A percentile compares a stretch with the other conserved stretches of the same genome.
These are phyloP conservation scores for Mionectes olivaceus DNA, from an alignment of 2,797 vertebrate genomes.

Conservation along the genomic window DNA sequence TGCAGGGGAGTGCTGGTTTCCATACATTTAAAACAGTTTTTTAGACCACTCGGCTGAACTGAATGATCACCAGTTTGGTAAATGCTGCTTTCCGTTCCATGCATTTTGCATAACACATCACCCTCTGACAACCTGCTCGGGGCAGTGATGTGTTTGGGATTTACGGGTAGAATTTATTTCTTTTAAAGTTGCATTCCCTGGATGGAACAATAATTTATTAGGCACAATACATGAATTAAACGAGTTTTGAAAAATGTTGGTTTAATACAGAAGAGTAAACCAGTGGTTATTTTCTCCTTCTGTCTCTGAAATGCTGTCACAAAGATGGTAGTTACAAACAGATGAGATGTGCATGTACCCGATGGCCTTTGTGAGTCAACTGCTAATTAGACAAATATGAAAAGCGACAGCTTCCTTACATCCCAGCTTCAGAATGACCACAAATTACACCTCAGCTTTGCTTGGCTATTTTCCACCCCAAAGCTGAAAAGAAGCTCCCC, in stretches of 20 bases:
- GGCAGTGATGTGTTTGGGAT: neutral
- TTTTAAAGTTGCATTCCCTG: neutral
- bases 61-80: neutral
- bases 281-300: neutral
- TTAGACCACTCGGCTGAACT: neutral
- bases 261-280: neutral
- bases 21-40: neutral
- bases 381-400: neutral
- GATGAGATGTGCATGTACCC: neutral
- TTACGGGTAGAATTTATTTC: neutral
- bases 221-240: neutral
- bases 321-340: neutral
- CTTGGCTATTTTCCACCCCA: neutral
- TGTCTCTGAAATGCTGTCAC: neutral
- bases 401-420: neutral
- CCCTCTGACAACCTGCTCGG: neutral
- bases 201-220: neutral
- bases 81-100: neutral
- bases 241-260: neutral
- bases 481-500: neutral
- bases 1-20: neutral
- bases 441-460: neutral
- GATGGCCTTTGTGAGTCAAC: neutral
- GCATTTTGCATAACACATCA: neutral
- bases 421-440: neutral